A percentile compares a stretch with the other conserved stretches of the same genome.
phyloP scores from a whole-genome alignment of 2,888 invertebrate genomes.

The Luffia ferchaultella region DNA sequence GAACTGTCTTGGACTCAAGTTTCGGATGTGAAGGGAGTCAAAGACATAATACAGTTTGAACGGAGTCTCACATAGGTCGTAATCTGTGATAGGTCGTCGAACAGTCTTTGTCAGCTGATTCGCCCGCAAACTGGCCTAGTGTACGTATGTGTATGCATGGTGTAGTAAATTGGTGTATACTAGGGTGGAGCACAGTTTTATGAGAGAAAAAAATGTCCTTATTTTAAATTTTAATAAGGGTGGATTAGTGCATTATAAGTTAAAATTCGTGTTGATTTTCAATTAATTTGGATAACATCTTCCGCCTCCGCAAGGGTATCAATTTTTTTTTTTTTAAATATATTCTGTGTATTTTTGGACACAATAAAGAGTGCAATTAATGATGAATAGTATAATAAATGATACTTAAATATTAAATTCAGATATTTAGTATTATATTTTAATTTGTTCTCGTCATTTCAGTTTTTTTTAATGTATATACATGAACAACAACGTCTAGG shows the following conservation, averaged over 20 bases:
- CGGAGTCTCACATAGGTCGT: too few species aligned
- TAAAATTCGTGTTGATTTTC: not conserved
- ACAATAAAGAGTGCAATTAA: not conserved
- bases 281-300: not conserved
- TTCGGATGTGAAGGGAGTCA: too few species aligned
- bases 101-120: too few species aligned
- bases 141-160: too few species aligned
- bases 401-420: not conserved
- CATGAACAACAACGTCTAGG: too few species aligned
- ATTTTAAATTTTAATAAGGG: not conserved
- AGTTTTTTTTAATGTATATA: too few species aligned
- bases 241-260: not conserved
- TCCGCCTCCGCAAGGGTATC: not conserved
- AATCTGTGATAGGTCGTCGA: too few species aligned
- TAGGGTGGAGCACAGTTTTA: not conserved
- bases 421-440: not conserved
- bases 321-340: not conserved
- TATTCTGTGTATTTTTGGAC: not conserved
- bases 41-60: too few species aligned
- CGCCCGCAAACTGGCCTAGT: too few species aligned
- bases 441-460: too few species aligned
- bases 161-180: too few species aligned
- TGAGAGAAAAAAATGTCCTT: not conserved
- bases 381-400: not conserved
- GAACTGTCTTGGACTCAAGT: too few species aligned